Percentiles rank a stretch among this genome's conserved stretches.
Conservation (phyloP, 2,797 vertebrate species). For the Alauda arvensis region DNA sequence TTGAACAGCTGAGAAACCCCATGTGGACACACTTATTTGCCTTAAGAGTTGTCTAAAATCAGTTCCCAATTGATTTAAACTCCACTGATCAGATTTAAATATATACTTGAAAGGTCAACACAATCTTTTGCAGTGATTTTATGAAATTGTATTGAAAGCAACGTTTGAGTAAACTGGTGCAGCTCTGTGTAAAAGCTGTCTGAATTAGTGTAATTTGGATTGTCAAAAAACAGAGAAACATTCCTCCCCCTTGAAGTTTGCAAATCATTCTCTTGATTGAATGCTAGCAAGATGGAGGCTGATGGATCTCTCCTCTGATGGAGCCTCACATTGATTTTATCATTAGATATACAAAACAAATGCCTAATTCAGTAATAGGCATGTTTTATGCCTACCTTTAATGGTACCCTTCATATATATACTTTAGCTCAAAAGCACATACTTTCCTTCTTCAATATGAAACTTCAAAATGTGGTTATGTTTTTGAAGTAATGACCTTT, state of each 20-base stretch:
- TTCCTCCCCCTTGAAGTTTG: background rate
- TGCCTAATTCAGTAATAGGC: background rate
- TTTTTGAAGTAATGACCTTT: background rate
- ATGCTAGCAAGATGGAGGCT: background rate
- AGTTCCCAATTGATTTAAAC: slow-evolving; percentile 41
- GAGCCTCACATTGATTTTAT: slow-evolving; percentile 28
- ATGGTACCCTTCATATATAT: background rate
- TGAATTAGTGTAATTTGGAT: slow-evolving; percentile 11
- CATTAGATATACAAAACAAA: slow-evolving; percentile 41
- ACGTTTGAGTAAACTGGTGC: background rate
- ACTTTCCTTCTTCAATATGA: background rate
- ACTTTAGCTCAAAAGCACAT: background rate
- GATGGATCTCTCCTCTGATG: background rate
- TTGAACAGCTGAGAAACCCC: slow-evolving; percentile 42
- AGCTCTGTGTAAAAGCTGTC: slow-evolving; percentile 22
- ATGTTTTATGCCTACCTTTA: background rate
- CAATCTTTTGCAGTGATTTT: slow-evolving; percentile 38
- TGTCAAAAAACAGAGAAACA: slow-evolving; percentile 30
- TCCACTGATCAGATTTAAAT: slow-evolving; percentile 48
- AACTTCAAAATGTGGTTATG: background rate
- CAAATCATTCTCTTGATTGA: slow-evolving; percentile 29
- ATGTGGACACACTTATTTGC: slow-evolving; percentile 16
- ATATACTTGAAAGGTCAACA: slow-evolving; percentile 51
- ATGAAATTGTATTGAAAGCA: slow-evolving; percentile 39
- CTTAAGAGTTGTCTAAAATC: slow-evolving; percentile 44